A percentile compares a stretch with the other conserved stretches of the same genome.
phyloP scores from a whole-genome alignment of 2,113 vertebrate species.

The Muscicapa adusta region DNA sequence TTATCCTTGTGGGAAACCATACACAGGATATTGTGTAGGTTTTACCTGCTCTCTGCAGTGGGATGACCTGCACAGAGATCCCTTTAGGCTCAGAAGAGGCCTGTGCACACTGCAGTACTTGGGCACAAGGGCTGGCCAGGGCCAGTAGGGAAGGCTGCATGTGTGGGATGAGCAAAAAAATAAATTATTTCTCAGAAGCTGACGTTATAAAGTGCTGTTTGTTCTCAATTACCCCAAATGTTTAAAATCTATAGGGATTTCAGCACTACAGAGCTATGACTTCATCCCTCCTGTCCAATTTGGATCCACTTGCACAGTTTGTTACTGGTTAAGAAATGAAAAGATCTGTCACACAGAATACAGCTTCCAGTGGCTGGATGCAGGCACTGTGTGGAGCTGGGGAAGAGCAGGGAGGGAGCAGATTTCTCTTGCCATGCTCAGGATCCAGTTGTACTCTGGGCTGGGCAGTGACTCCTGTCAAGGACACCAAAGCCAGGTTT shows the following conservation, averaged over 20 bases:
- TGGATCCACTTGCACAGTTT: neutral
- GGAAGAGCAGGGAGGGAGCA: neutral
- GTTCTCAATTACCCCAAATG: neutral
- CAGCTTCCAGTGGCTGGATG: neutral
- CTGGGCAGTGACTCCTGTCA: neutral
- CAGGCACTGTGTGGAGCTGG: neutral
- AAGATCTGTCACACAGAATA: neutral
- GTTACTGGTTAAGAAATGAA: neutral
- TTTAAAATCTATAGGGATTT: neutral
- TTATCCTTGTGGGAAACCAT: neutral
- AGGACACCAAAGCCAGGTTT: neutral
- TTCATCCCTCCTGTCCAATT: neutral
- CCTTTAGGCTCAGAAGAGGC: fast-evolving
- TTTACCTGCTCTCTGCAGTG: neutral
- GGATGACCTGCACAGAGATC: neutral
- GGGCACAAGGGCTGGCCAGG: neutral
- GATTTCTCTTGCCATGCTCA: neutral
- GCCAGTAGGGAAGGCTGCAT: neutral
- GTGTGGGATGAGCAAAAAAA: neutral
- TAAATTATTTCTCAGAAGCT: neutral
- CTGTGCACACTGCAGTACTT: neutral
- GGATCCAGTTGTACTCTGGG: neutral
- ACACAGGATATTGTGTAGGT: neutral
- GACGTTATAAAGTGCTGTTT: fast-evolving
- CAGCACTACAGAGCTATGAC: neutral